phyloP scores from a whole-genome alignment of 1,140 invertebrate genomes.

The Magallana ariakensis region DNA sequence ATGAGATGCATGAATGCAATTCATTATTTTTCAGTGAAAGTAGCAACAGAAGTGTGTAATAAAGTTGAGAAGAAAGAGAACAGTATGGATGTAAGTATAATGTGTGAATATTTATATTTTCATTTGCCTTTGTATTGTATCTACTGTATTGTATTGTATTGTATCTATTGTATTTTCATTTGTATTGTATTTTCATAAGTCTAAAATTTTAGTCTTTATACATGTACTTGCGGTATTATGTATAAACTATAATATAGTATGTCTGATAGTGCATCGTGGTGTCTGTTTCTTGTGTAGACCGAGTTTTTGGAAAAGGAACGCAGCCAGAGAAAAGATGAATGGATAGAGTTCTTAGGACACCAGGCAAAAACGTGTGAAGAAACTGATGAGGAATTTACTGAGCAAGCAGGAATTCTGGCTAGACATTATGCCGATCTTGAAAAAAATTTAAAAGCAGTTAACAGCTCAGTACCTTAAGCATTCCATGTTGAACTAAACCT shows the following conservation, averaged over 20 bases:
- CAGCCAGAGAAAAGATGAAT: slow-evolving; percentile 52
- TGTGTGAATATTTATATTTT: too few relatives aligned
- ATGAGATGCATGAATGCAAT: neutral
- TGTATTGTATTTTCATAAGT: too few relatives aligned
- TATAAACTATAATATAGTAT: too few relatives aligned
- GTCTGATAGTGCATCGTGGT: neutral
- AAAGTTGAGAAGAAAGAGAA: slow-evolving; percentile 63
- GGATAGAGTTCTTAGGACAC: slow-evolving; percentile 62
- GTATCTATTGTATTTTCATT: too few relatives aligned
- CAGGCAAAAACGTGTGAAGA: slow-evolving; percentile 64
- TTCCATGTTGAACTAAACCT: neutral
- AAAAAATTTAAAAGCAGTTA: slow-evolving; percentile 52
- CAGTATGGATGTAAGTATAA: slow-evolving; percentile 54
- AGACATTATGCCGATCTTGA: slow-evolving; percentile 60
- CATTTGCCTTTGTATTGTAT: too few relatives aligned
- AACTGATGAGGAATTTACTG: slow-evolving; percentile 61
- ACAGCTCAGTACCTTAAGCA: slow-evolving; percentile 26
- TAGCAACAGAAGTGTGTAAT: slow-evolving; percentile 61
- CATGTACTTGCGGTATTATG: neutral
- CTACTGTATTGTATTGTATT: too few relatives aligned
- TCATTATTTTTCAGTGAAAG: slow-evolving; percentile 55
- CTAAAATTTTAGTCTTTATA: too few relatives aligned
- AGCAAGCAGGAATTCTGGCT: slow-evolving; percentile 58
- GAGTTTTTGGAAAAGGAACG: slow-evolving; percentile 59
- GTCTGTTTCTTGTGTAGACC: slow-evolving; percentile 52